These are phyloP conservation scores for Ferdinandea cuprea DNA, from an alignment of 2,888 invertebrate genomes.

Conservation along the genomic window DNA sequence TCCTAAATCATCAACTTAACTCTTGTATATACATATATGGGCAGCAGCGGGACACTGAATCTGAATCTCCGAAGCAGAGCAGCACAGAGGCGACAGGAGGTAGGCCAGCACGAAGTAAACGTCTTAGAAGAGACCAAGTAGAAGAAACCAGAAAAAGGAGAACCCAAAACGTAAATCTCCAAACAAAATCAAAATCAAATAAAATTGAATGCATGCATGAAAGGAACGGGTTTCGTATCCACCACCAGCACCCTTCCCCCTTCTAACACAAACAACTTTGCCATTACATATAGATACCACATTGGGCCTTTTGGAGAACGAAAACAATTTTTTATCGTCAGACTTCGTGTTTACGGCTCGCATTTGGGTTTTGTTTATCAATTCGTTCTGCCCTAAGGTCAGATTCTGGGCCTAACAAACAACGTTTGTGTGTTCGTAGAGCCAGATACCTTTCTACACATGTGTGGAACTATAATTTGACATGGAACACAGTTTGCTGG, in stretches of 20 bases:
- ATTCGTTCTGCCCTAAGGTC: constrained; percentile 67
- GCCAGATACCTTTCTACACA: constrained; percentile 3
- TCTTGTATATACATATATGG: constrained; percentile 32
- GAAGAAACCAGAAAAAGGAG: constrained; percentile 26
- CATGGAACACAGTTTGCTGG: constrained; percentile 47
- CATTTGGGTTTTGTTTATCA: constrained; percentile 65
- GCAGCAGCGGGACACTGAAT: constrained; percentile 20
- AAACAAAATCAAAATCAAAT: constrained; percentile 64
- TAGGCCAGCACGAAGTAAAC: constrained; percentile 31
- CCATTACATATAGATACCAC: too few relatives aligned
- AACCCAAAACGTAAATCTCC: constrained; percentile 47
- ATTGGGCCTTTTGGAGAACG: constrained; percentile 39
- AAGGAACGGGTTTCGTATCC: constrained; percentile 42
- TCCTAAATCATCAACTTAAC: constrained; percentile 56
- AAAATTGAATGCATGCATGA: constrained; percentile 63
- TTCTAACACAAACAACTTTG: background rate
- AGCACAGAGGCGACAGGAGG: constrained; percentile 1
- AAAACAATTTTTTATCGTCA: constrained; percentile 34
- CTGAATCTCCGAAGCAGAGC: constrained; percentile 18
- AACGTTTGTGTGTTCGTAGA: too few relatives aligned
- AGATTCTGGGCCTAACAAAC: constrained; percentile 43
- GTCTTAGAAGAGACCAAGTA: constrained; percentile 36
- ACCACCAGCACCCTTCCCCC: background rate
- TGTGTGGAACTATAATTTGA: constrained; percentile 51
- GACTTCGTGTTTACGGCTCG: constrained; percentile 49